Percentiles rank a stretch among this genome's conserved stretches.
Evolutionary conservation across 2,113 vertebrate species (phyloP).

Genomic region (Muntiacus reevesi): DNA sequence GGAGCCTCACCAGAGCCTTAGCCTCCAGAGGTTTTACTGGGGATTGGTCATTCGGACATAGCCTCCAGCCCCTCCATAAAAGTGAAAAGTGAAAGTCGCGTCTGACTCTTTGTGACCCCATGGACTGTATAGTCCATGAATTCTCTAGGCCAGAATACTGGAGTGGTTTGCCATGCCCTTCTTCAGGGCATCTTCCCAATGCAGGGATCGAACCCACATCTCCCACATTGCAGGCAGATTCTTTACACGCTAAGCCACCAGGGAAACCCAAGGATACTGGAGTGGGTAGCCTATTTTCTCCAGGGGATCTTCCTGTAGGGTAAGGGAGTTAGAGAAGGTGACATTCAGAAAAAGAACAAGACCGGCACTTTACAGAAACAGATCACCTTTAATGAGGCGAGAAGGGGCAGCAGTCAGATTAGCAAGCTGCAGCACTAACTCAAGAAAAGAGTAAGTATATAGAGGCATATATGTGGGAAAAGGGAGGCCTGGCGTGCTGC

Average conservation of each 20-base stretch:
- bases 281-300: background rate
- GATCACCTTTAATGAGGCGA: background rate
- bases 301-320: background rate
- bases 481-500: no score
- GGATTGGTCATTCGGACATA: background rate
- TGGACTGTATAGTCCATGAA: background rate
- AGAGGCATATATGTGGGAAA: background rate
- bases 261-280: background rate
- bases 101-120: background rate
- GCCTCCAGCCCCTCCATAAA: background rate
- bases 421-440: background rate
- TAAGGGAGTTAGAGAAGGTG: background rate
- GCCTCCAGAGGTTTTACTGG: background rate
- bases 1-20: background rate
- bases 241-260: background rate
- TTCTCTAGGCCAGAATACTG: background rate
- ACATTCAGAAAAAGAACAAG: background rate
- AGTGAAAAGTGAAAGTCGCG: background rate
- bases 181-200: background rate
- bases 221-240: background rate
- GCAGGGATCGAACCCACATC: background rate
- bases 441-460: background rate
- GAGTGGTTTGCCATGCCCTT: background rate
- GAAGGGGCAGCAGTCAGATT: background rate
- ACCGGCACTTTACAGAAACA: background rate